Evolutionary conservation across 2,888 invertebrate genomes (phyloP).

Genomic region (Eristalis tenax): DNA sequence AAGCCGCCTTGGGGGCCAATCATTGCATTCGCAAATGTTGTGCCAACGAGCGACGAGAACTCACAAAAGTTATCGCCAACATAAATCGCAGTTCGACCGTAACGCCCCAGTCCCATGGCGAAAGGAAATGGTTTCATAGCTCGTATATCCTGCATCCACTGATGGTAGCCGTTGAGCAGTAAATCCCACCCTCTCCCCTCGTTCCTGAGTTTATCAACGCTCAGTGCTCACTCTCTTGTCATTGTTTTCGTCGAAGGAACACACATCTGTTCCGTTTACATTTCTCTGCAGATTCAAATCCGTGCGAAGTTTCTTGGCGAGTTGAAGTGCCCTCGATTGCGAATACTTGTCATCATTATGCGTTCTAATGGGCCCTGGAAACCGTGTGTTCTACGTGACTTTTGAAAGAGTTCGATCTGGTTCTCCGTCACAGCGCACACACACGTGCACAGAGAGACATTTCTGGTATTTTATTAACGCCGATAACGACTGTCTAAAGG

Average conservation of each 20-base stretch:
- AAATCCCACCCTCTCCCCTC: not conserved
- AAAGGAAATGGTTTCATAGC: conserved; percentile 17
- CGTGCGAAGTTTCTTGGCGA: not conserved
- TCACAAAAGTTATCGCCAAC: conserved; percentile 25
- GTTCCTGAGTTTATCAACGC: not conserved
- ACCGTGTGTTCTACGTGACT: conserved; percentile 1
- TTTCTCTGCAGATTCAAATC: not conserved
- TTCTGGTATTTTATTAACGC: conserved; percentile 36
- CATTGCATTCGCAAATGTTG: conserved; percentile 1
- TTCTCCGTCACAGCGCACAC: not conserved
- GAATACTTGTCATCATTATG: not conserved
- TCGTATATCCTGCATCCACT: not conserved
- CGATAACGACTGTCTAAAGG: conserved; percentile 30
- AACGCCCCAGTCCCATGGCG: not conserved
- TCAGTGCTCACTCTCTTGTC: not conserved
- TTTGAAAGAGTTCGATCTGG: not conserved
- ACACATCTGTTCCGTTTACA: not conserved
- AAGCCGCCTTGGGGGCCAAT: too few relatives aligned
- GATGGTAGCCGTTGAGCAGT: not conserved
- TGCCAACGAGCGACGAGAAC: not conserved
- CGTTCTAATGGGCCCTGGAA: not conserved
- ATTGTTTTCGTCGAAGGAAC: too few relatives aligned
- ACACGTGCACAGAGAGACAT: not conserved
- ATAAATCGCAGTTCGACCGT: conserved; percentile 22
- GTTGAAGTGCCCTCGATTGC: not conserved